Evolutionary conservation across 2,888 invertebrate genomes (phyloP).

Genomic region (Sphinx pinastri): DNA sequence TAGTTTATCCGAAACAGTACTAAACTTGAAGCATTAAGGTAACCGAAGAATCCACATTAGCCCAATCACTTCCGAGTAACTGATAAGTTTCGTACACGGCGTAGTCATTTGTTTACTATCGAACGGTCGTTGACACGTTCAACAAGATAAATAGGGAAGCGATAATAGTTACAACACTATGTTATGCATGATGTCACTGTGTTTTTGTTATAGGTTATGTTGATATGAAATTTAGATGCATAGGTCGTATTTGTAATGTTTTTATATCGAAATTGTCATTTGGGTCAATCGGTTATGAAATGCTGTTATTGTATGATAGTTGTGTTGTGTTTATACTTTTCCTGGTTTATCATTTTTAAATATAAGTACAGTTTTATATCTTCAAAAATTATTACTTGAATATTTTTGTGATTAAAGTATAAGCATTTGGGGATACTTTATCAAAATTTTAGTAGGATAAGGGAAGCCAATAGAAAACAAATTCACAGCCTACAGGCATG

Average conservation of each 20-base stretch:
- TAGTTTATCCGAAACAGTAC: too few relatives aligned
- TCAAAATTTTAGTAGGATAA: too few relatives aligned
- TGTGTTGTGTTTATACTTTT: not conserved
- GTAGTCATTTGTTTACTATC: conserved; percentile 43
- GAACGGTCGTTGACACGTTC: conserved; percentile 42
- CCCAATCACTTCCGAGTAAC: conserved; percentile 42
- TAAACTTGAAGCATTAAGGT: too few relatives aligned
- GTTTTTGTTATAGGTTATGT: conserved; percentile 7
- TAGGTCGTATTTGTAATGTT: conserved; percentile 3
- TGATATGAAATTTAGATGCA: not conserved
- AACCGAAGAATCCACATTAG: conserved; percentile 27
- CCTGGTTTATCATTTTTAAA: not conserved
- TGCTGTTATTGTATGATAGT: not conserved
- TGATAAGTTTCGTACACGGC: conserved; percentile 41
- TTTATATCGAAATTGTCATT: not conserved
- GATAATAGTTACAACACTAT: conserved; percentile 12
- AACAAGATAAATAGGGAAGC: conserved; percentile 19
- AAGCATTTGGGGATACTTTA: too few relatives aligned
- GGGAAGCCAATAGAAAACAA: too few relatives aligned
- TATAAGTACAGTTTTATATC: too few relatives aligned
- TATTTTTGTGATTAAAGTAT: too few relatives aligned
- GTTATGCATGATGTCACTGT: conserved; percentile 7
- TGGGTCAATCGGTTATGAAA: conserved; percentile 11
- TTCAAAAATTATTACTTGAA: not conserved
- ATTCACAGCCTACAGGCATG: too few relatives aligned